Percentiles rank a stretch among this genome's conserved stretches.
phyloP scores from a whole-genome alignment of 2,113 vertebrate genomes.

The Semnornis frantzii region DNA sequence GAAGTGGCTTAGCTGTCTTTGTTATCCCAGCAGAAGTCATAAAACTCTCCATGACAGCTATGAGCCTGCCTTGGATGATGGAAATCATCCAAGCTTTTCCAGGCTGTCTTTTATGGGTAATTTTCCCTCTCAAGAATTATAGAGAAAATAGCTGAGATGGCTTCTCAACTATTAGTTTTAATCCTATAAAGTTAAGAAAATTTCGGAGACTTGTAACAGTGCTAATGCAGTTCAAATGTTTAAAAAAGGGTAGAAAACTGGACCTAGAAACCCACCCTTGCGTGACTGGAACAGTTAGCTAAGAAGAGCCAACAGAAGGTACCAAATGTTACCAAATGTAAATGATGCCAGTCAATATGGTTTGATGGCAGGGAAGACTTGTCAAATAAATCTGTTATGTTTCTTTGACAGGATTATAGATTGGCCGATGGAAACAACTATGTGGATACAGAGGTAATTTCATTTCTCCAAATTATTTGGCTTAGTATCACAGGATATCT shows the following conservation, averaged over 20 bases:
- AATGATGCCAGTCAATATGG: not conserved
- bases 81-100: not conserved
- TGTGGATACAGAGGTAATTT: not conserved
- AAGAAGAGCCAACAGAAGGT: not conserved
- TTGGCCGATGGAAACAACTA: not conserved
- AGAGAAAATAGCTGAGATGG: not conserved
- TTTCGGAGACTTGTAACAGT: not conserved
- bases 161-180: not conserved
- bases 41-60: not conserved
- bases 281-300: not conserved
- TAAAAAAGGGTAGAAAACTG: not conserved
- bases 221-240: not conserved
- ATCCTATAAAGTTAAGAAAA: not conserved
- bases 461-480: not conserved
- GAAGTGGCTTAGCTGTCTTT: not conserved
- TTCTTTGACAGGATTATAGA: slow-evolving; percentile 9
- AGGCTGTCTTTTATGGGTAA: not conserved
- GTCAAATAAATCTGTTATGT: not conserved
- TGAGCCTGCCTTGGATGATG: not conserved
- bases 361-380: not conserved
- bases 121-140: not conserved
- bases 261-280: not conserved
- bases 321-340: not conserved
- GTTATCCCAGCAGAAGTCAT: not conserved
- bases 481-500: not conserved